Base-by-base conservation (phyloP, 2,797 vertebrate genomes). In the Diplodus sargus region DNA sequence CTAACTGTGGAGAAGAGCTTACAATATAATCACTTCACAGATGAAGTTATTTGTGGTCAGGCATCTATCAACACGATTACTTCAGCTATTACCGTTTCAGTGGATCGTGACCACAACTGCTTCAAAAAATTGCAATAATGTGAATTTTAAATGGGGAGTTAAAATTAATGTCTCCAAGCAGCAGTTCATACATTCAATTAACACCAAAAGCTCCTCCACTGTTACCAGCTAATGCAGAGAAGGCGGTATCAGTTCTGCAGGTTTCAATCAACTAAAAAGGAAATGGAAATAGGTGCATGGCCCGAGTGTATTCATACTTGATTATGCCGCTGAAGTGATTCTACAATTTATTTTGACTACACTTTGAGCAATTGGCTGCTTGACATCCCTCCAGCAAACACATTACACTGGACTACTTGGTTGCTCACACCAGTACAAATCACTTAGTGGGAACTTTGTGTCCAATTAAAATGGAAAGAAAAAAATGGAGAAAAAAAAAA, bases 21-120 rank as follows among this genome's bases (percentile, higher is more conserved):
- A 62, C 18, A 53, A 76, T 85, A 78, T n/a, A 80, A 86, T 81
- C 60, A 70, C 82, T 51, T 78, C 42, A 17, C 30, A 61, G 20
- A 70, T 78, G 81, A 61, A 84, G 52, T 74, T 15, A 23, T 72
- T 79, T 66, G 45, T 58, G 65, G 63, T 85, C 68, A 71, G 71
- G 57, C 83, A 76, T 42, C 69, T 70, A 76, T 49, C 70, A 48
- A 75, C 67, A 76, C 16, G 16, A 89, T 85, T 76, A 60, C 30
- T 80, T 71, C 56, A 81, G 39, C 54, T n/a, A 52, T 70, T 28
- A 68, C 28, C 13, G 17, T 48, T 72, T 63, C 2, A 10, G 7
- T 39, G 30, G 49, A 65, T 64, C 20, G 61, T 60, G 13, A 76
- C 53, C 22, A 74, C 47, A 61, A 23, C 74, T 56, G 7, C 11